Base-by-base conservation (phyloP, 2,888 invertebrate genomes). In the Parnassius orleans region DNA sequence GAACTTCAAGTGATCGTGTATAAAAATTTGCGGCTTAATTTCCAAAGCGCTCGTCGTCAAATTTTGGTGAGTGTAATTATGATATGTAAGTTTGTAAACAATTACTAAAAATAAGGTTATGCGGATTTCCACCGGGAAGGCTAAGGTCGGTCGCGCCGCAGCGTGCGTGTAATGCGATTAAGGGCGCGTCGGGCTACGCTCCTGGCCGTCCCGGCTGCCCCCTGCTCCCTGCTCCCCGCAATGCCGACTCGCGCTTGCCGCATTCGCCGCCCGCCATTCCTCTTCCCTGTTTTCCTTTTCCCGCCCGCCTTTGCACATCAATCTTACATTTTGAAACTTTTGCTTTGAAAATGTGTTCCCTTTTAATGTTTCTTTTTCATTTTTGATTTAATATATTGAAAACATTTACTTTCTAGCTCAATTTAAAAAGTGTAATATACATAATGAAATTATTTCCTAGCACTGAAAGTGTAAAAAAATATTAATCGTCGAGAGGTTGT, bases 141-240 rank as follows among this genome's bases (percentile, higher is more conserved):
- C 74, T 83, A 79, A 83, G 80, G 81, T 79, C 77, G 79, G 73
- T 73, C 73, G 77, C 78, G 74, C 75, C 75, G 75, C 77, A 76
- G 78, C 77, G 74, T 72, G 79, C 76, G 79, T 77, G 76, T 84
- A 83, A 86, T 81, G 80, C 74, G 82, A 79, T 83, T 80, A 83
- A 81, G 82, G 79, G 78, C 74, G 76, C 68, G 73, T 64, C 73
- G 68, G 72, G 73, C 71, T 72, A 71, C 70, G 73, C 61, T 72
- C 76, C 75, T 71, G 68, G 64, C 59, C 66, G 65, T 72, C 72
- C 73, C 70, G 60, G 64, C 57, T 61, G 61, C 68, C 67, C 64
- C 66, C 73, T 68, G 70, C 71, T 66, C 64, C 66, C 73, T 68
- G 70, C 71, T 66, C 68, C 70, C 74, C 72, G 63, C 59, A 58